Conservation (phyloP, 2,888 invertebrate species). For the Operophtera brumata region DNA sequence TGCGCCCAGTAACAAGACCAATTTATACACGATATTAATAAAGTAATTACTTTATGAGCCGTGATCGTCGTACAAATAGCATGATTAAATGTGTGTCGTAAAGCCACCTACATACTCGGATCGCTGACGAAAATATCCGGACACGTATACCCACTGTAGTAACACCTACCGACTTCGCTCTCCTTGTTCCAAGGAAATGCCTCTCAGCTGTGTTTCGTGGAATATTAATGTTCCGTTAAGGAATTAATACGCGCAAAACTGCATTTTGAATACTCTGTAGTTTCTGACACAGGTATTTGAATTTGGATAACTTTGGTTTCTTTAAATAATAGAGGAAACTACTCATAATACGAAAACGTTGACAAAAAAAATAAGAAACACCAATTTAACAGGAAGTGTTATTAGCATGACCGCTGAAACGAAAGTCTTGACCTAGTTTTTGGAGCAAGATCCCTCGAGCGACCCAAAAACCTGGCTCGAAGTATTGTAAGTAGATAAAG, state of each 20-base stretch:
- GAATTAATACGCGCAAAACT: slow-evolving; percentile 15
- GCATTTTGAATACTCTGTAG: not conserved
- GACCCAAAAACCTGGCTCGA: slow-evolving; percentile 20
- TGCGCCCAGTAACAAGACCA: slow-evolving; percentile 17
- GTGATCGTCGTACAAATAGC: slow-evolving; percentile 37
- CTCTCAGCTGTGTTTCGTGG: slow-evolving; percentile 38
- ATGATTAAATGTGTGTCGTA: slow-evolving; percentile 45
- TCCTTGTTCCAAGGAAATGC: slow-evolving; percentile 44
- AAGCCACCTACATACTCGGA: slow-evolving; percentile 49
- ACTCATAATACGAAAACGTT: not conserved
- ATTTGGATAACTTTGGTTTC: too few species aligned
- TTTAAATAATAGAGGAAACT: too few species aligned
- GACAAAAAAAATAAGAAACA: not conserved
- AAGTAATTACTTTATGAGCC: slow-evolving; percentile 40
- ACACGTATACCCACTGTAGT: slow-evolving; percentile 40
- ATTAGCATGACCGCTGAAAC: slow-evolving; percentile 20
- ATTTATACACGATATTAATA: slow-evolving; percentile 29
- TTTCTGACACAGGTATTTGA: too few species aligned
- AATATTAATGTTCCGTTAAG: slow-evolving; percentile 26
- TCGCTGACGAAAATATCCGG: slow-evolving; percentile 52
- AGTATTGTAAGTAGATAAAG: slow-evolving; percentile 11
- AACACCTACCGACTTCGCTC: slow-evolving; percentile 39
- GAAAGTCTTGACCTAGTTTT: slow-evolving; percentile 28
- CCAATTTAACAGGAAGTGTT: slow-evolving; percentile 11
- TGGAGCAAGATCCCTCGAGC: slow-evolving; percentile 10